Conservation (phyloP, 2,888 invertebrate genomes). For the Synergus laeviventris region DNA sequence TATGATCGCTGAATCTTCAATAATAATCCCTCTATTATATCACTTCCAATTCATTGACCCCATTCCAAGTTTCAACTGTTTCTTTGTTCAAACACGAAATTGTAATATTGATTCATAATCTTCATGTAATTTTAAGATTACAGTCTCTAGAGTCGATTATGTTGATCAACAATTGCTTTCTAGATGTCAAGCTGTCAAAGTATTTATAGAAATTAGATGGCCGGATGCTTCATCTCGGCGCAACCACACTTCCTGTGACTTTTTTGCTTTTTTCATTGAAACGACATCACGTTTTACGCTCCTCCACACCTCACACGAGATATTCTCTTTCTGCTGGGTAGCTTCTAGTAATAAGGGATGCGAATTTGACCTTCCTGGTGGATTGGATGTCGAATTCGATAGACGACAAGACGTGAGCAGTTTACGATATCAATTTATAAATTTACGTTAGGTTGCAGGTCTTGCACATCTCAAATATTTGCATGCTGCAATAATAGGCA, state of each 20-base stretch:
- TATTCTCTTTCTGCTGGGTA: too few species aligned
- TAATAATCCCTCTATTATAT: slow-evolving; percentile 10
- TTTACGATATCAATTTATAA: background rate
- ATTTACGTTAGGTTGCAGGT: background rate
- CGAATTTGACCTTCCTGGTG: background rate
- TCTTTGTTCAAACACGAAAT: background rate
- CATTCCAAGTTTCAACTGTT: background rate
- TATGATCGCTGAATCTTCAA: slow-evolving; percentile 2
- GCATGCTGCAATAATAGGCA: background rate
- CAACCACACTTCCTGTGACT: background rate
- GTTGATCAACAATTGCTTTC: background rate
- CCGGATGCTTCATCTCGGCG: background rate
- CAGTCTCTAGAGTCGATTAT: too few species aligned
- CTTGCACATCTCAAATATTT: background rate
- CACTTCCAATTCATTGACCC: slow-evolving; percentile 29
- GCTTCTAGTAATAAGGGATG: background rate
- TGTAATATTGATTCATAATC: too few species aligned
- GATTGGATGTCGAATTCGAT: slow-evolving; percentile 7
- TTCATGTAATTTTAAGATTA: too few species aligned
- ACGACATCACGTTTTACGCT: too few species aligned
- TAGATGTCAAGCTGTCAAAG: background rate
- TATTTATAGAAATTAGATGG: background rate
- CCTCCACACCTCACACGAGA: too few species aligned
- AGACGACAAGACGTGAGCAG: background rate
- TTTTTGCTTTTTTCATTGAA: background rate